Conservation (phyloP, 1,140 invertebrate genomes). For the Episyrphus balteatus region DNA sequence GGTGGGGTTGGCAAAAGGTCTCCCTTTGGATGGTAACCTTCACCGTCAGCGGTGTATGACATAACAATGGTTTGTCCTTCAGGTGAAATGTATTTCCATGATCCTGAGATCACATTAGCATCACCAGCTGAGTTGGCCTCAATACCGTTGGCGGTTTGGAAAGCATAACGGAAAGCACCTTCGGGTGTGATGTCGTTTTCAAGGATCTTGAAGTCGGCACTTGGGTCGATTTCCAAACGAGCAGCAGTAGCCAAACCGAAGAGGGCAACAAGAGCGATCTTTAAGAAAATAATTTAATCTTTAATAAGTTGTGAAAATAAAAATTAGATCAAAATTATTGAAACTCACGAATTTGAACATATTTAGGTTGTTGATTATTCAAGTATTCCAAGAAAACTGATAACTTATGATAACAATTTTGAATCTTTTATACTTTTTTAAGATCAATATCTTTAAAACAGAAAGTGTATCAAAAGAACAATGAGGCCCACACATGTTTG, state of each 20-base stretch:
- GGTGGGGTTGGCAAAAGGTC: conserved; percentile 43
- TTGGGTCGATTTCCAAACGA: conserved; percentile 13
- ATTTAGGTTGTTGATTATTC: no score
- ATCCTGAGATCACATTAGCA: conserved; percentile 23
- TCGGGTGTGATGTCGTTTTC: conserved; percentile 23
- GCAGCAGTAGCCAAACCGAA: conserved; percentile 11
- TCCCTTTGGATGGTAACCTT: conserved; percentile 43
- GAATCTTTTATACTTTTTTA: no score
- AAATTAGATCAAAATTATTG: conserved; percentile 4
- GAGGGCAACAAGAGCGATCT: conserved; percentile 22
- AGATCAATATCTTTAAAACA: no score
- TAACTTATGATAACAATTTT: no score
- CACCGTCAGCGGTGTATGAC: conserved; percentile 51
- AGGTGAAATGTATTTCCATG: conserved; percentile 25
- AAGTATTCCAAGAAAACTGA: no score
- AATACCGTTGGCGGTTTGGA: conserved; percentile 33
- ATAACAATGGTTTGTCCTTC: conserved; percentile 41
- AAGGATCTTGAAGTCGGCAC: conserved; percentile 16
- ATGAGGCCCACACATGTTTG: no score
- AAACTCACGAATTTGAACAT: conserved; percentile 20
- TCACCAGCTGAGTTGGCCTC: conserved; percentile 28
- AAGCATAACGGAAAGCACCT: conserved; percentile 30
- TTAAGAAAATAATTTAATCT: neutral
- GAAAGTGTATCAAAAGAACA: no score
- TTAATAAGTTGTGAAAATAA: conserved; percentile 1